Evolutionary conservation across 2,113 vertebrate species (phyloP), one percentile per base, ranked within the genome.

Genomic region (Dryoscopus gambensis): DNA sequence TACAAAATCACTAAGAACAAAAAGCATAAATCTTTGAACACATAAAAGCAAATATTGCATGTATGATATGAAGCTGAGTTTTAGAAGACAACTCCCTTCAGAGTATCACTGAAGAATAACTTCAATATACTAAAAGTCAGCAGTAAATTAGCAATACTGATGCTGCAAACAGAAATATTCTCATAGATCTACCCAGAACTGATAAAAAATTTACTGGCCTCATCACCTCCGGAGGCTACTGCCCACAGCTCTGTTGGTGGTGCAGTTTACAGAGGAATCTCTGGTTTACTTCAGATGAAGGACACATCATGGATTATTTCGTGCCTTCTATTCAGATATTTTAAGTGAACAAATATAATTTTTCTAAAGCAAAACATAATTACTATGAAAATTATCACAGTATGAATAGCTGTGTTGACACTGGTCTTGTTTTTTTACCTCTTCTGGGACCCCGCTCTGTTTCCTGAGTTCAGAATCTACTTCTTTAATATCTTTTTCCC

Each of bases 401-500:
- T 65, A 89, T 25, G 42, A 87, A 53, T 9, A 84, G 18, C 23
- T 75, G 19, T 64, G 9, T 37, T 74, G n/a, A 80, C 33, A 49
- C 13, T n/a, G 44, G 19, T 87, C 27, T 69, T 71, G 6, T 10
- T 7, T 55, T 57, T 52, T 93, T 95, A 97, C 98, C 89, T 97
- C 98, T 97, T 98, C 97, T 55, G 83, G 73, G 25, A 82, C 94
- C 18, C 83, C 94, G 52, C 96, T 97, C 75, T 98, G 98, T 25
- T 93, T 97, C 71, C 97, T 98, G 50, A 99, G 96, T 39, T 99
- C 98, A 77, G 98, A 98, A 91, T 99, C 99, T 93, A 98, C 99
- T 93, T 97, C 97, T 97, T 99, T 99, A 24, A 99, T 99, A 84
- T 99, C 99, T n/a, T 97, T 97, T 96, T 99, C 99, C 99, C 99